Percentiles rank a stretch among this genome's conserved stretches.
phyloP scores from a whole-genome alignment of 2,113 vertebrate species.

The Lagopus muta region DNA sequence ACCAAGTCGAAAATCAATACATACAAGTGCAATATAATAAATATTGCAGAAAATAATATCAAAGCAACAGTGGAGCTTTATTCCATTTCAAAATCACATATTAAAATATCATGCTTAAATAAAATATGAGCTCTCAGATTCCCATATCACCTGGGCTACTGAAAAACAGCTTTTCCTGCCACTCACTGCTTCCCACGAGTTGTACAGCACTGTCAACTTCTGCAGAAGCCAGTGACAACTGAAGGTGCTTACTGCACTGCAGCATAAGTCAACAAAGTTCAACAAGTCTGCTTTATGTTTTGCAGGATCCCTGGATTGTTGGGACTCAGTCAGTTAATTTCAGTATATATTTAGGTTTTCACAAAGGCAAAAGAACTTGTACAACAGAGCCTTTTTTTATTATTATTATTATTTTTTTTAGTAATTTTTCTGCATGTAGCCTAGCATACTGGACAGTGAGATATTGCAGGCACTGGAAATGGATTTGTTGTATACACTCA shows the following conservation, averaged over 20 bases:
- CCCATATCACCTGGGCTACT: neutral
- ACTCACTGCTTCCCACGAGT: neutral
- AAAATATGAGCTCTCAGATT: neutral
- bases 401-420: no score
- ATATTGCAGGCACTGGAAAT: conserved; percentile 28
- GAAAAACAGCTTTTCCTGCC: neutral
- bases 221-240: neutral
- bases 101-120: neutral
- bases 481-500: conserved; percentile 62
- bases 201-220: neutral
- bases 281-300: neutral
- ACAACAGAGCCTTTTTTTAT: neutral
- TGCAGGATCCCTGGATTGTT: neutral
- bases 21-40: neutral
- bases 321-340: neutral
- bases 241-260: neutral
- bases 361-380: neutral
- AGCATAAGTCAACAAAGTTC: neutral
- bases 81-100: neutral
- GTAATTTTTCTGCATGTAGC: neutral
- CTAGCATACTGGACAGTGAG: neutral
- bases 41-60: neutral
- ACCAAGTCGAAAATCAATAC: neutral
- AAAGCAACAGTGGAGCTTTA: neutral
- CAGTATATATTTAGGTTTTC: neutral